Percentiles rank a stretch among this genome's conserved stretches.
Evolutionary conservation across 2,113 vertebrate genomes (phyloP).

Genomic region (Pavo muticus): DNA sequence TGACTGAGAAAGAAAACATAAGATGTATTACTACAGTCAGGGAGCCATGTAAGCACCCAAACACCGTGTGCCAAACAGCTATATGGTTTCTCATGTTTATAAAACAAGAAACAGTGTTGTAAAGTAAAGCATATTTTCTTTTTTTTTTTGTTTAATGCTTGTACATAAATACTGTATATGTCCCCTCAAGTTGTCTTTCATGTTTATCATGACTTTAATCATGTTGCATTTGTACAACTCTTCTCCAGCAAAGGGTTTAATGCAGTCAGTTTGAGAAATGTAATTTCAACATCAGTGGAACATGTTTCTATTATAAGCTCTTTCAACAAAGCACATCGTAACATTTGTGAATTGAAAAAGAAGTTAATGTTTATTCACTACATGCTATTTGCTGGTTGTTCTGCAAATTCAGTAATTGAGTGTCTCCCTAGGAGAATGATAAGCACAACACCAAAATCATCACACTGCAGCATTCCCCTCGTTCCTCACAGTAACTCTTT

Average conservation of each 20-base stretch:
- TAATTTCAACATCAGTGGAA: slow-evolving; percentile 41
- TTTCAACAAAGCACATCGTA: slow-evolving; percentile 22
- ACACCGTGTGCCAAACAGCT: not conserved
- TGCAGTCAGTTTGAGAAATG: slow-evolving; percentile 9
- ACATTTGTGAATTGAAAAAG: not conserved
- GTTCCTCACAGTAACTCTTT: slow-evolving; percentile 22
- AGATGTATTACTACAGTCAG: not conserved
- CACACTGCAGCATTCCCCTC: slow-evolving; percentile 1
- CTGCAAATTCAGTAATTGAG: slow-evolving; percentile 3
- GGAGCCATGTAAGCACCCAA: not conserved
- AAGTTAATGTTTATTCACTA: slow-evolving; percentile 46
- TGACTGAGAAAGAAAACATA: not conserved
- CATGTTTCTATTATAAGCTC: slow-evolving; percentile 36
- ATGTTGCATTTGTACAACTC: slow-evolving; percentile 32
- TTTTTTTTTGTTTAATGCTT: slow-evolving; percentile 11
- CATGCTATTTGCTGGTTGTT: slow-evolving; percentile 26
- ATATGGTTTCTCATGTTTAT: not conserved
- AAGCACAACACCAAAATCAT: slow-evolving; percentile 7
- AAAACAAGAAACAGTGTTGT: not conserved
- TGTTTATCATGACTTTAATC: slow-evolving; percentile 43
- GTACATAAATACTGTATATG: slow-evolving; percentile 21
- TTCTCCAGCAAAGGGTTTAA: slow-evolving; percentile 45
- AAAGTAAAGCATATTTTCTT: slow-evolving; percentile 9
- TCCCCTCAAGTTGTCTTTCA: slow-evolving; percentile 2
- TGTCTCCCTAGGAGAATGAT: slow-evolving; percentile 14